Conservation (phyloP, 2,797 vertebrate genomes). For the Pterois miles region DNA sequence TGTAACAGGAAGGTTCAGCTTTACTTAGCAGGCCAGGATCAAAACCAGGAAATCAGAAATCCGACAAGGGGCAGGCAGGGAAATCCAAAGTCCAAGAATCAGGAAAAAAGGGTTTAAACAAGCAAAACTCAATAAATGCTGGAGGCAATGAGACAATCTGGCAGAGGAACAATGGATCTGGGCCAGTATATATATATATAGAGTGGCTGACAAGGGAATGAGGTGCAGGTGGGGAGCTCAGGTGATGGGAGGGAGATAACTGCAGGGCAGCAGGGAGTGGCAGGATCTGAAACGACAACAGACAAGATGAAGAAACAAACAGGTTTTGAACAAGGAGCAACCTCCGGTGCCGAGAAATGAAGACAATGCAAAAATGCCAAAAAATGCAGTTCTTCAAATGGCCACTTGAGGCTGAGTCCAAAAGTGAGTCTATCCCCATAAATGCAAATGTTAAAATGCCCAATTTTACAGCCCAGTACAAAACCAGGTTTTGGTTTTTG, state of each 20-base stretch:
- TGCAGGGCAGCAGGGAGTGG: neutral
- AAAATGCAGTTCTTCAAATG: neutral
- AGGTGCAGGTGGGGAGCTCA: neutral
- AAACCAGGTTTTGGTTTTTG: too few species aligned
- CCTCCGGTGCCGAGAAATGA: neutral
- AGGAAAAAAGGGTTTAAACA: neutral
- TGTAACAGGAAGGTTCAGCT: neutral
- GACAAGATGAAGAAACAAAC: neutral
- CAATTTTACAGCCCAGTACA: too few species aligned
- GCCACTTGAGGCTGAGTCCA: neutral
- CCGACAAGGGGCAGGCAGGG: neutral
- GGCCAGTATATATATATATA: neutral
- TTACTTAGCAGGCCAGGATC: neutral
- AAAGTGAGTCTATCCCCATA: neutral
- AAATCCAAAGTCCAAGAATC: neutral
- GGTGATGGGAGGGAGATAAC: neutral
- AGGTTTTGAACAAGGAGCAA: neutral
- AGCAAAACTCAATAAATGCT: neutral
- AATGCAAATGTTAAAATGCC: too few species aligned
- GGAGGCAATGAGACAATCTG: neutral
- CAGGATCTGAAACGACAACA: neutral
- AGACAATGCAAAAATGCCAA: neutral
- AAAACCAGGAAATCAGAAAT: neutral
- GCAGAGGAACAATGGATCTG: neutral
- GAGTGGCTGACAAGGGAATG: neutral